Evolutionary conservation across 1,140 invertebrate species (phyloP).

Genomic region (Eumeta japonica): DNA sequence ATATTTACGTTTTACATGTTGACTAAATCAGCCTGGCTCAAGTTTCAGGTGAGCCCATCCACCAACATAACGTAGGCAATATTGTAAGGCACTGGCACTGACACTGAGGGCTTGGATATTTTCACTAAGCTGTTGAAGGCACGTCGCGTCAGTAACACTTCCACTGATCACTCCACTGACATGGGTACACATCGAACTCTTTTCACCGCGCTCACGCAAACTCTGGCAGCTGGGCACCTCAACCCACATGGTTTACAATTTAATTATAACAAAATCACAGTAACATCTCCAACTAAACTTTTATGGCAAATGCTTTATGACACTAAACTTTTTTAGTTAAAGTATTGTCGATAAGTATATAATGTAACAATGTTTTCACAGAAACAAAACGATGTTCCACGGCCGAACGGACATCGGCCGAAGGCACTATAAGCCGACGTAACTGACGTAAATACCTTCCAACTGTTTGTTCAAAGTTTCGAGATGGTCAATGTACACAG

Average conservation of each 20-base stretch:
- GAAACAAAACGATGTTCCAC: slow-evolving; percentile 22
- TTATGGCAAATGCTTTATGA: too few species aligned
- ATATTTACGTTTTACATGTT: slow-evolving; percentile 51
- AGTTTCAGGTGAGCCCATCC: too few species aligned
- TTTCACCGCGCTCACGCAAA: too few species aligned
- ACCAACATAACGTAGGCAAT: slow-evolving; percentile 7
- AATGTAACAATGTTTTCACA: slow-evolving; percentile 29
- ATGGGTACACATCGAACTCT: slow-evolving; percentile 37
- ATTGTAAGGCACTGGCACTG: slow-evolving; percentile 29
- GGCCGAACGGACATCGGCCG: slow-evolving; percentile 30
- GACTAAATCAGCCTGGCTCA: slow-evolving; percentile 19
- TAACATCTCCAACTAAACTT: too few species aligned
- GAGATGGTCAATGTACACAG: slow-evolving; percentile 55
- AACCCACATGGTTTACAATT: too few species aligned
- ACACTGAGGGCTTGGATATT: slow-evolving; percentile 31
- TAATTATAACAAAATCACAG: slow-evolving; percentile 42
- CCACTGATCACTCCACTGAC: slow-evolving; percentile 54
- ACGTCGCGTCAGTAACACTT: too few species aligned
- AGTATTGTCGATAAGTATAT: slow-evolving; percentile 52
- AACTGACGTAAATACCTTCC: slow-evolving; percentile 58
- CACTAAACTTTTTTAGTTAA: slow-evolving; percentile 53
- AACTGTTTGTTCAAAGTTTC: slow-evolving; percentile 56
- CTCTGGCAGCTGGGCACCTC: too few species aligned
- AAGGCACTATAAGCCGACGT: slow-evolving; percentile 44
- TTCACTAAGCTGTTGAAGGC: slow-evolving; percentile 35